These are phyloP conservation scores for Nasonovia ribisnigri DNA, from an alignment of 2,888 invertebrate genomes.

Conservation along the genomic window DNA sequence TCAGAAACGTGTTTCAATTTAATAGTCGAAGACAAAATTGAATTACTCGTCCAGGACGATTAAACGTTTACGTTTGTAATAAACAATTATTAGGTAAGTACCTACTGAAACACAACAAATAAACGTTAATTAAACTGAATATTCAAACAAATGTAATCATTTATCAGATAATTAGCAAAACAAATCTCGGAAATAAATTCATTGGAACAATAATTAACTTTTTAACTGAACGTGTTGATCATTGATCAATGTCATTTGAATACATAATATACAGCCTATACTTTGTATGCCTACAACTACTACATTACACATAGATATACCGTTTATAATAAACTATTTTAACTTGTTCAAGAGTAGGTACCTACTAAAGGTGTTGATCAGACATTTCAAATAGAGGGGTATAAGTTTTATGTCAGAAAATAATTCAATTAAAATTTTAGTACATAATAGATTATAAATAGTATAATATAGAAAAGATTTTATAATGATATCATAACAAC, in stretches of 20 bases:
- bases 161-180: background rate
- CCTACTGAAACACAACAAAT: too few species aligned
- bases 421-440: too few species aligned
- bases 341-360: background rate
- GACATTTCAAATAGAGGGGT: too few species aligned
- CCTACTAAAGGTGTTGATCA: too few species aligned
- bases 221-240: background rate
- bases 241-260: background rate
- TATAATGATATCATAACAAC: too few species aligned
- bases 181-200: background rate
- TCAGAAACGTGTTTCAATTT: background rate
- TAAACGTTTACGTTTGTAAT: background rate
- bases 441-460: too few species aligned
- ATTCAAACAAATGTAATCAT: conserved; percentile 10
- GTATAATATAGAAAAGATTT: too few species aligned
- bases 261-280: background rate
- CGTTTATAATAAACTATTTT: background rate
- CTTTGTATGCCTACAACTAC: background rate
- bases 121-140: conserved; percentile 26
- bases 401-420: too few species aligned
- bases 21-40: background rate
- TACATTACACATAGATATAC: background rate
- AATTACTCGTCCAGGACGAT: background rate
- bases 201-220: background rate
- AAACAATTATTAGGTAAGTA: background rate